phyloP scores from a whole-genome alignment of 2,888 invertebrate species.

The Norana najaformis region DNA sequence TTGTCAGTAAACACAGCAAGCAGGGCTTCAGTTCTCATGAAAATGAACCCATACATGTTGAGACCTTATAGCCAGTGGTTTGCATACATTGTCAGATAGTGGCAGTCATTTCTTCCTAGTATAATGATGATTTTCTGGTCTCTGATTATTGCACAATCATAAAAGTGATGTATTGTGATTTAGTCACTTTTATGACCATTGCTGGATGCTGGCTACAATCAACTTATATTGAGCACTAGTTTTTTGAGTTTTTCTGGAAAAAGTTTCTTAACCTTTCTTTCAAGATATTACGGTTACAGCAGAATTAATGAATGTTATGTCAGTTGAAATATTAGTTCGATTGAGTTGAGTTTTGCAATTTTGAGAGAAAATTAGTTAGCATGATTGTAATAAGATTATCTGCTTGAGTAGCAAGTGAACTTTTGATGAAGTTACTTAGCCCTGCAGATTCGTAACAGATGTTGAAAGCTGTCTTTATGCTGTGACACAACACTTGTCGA shows the following conservation, averaged over 20 bases:
- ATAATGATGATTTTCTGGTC: neutral
- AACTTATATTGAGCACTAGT: neutral
- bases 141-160: neutral
- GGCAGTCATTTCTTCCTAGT: neutral
- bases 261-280: neutral
- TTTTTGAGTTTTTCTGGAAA: neutral
- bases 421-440: neutral
- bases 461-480: neutral
- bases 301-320: too few relatives aligned
- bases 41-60: constrained; percentile 1
- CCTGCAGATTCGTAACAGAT: neutral
- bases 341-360: neutral
- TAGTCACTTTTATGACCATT: neutral
- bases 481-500: too few relatives aligned
- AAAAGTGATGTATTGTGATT: neutral
- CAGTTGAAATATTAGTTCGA: neutral
- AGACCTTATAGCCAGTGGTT: neutral
- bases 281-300: too few relatives aligned
- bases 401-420: constrained; percentile 6
- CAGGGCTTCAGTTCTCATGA: neutral
- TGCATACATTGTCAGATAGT: neutral
- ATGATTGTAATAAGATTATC: neutral
- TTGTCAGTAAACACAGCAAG: neutral
- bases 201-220: neutral
- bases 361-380: neutral